Percentiles rank a stretch among this genome's conserved stretches.
Conservation (phyloP, 2,888 invertebrate species). For the Cremastinae sp. region DNA sequence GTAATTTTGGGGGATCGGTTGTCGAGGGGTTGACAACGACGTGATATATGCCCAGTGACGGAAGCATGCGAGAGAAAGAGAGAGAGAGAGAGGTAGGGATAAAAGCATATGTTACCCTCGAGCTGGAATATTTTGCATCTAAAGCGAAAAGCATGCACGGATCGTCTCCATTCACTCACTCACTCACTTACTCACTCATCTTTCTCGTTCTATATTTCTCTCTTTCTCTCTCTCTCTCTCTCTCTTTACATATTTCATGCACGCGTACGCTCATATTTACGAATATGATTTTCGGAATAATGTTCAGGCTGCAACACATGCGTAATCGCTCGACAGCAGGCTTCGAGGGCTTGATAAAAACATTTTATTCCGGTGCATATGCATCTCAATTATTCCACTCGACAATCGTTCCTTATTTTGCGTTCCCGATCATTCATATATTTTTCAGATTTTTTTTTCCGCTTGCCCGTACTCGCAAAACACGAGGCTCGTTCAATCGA, state of each 20-base stretch:
- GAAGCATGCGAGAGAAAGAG: constrained; percentile 23
- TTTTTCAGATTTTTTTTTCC: no score
- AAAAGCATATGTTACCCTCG: constrained; percentile 54
- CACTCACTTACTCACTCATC: no score
- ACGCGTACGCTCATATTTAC: constrained; percentile 13
- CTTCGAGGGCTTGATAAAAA: constrained; percentile 34
- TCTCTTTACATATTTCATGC: background rate
- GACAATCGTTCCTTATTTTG: no score
- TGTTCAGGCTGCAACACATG: constrained; percentile 18
- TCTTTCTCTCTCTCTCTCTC: no score
- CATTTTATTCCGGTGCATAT: constrained; percentile 4
- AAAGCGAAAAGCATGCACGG: constrained; percentile 9
- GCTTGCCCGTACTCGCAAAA: no score
- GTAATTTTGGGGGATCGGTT: constrained; percentile 72
- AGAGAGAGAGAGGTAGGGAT: constrained; percentile 19
- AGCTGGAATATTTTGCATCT: constrained; percentile 11
- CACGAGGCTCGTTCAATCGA: no score
- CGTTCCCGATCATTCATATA: no score
- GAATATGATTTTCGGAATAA: constrained; percentile 5
- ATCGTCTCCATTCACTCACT: background rate
- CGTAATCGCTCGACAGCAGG: constrained; percentile 27
- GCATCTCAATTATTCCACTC: no score
- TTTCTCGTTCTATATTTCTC: background rate
- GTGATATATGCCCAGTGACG: constrained; percentile 68
- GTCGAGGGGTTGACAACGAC: constrained; percentile 70